Evolutionary conservation across 2,113 vertebrate species (phyloP), one percentile per base, ranked within the genome.

Genomic region (Micronycteris hirsuta): DNA sequence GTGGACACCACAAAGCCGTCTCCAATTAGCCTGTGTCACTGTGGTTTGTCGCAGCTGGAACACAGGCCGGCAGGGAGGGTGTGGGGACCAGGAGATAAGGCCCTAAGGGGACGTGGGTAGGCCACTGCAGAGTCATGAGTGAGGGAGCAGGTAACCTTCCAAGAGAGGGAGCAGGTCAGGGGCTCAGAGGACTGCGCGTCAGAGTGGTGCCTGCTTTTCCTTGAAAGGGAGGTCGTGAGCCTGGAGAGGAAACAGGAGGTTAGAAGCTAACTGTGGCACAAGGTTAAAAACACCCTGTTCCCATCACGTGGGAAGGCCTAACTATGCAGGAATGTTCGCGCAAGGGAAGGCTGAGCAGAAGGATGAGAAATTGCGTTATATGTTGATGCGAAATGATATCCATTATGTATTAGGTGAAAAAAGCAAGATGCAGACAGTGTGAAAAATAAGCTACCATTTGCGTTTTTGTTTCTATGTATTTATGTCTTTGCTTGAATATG

Each of bases 381-480:
- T 38, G 24, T 13, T 26, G 11, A 89, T 54, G 31, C 3, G 38
- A 91, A 82, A 73, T 12, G n/a, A 65, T 26, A 65, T 52, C 43
- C 54, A 82, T 56, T 36, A 56, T 36, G 24, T 8, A 33, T 36
- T 58, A 84, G 78, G 56, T 90, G n/a, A 56, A 81, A 41, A 74
- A 74, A 81, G 45, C 65, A 86, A 86, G 56, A 65, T 58, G 33
- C 38, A 43, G 67, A 65, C 15, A 10, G 16, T 76, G 31, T 22
- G 78, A 88, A 76, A 70, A 86, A 71, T 41, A 47, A 45, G 43
- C 63, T 83, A 47, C 14, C 38, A 36, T 26, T 65, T 36, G 63
- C 73, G n/a, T 41, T 70, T 93, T 80, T 36, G 61, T 71, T 77
- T 93, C n/a, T 54, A n/a, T 2, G 2, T 81, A 22, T 88, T 71